These are phyloP conservation scores for Equus przewalskii DNA, from an alignment of 2,113 vertebrate species.

Conservation along the genomic window DNA sequence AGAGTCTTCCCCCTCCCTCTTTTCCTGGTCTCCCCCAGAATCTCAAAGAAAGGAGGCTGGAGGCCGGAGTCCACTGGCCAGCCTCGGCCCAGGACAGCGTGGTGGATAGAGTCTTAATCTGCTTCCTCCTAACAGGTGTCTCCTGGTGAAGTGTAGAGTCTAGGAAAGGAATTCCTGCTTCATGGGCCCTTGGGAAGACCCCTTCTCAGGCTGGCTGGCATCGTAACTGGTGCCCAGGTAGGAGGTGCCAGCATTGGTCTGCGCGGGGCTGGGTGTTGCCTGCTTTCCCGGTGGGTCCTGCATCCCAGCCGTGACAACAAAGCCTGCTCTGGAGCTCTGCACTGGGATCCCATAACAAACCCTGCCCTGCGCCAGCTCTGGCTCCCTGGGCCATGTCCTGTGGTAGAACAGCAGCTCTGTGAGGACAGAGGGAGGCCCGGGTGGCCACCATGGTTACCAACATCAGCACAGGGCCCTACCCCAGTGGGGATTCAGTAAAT, in stretches of 20 bases:
- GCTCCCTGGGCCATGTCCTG: no score
- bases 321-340: not conserved
- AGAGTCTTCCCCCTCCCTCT: not conserved
- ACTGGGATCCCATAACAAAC: rapidly evolving
- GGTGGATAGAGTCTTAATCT: not conserved
- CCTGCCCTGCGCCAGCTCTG: not conserved
- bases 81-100: not conserved
- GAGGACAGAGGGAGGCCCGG: not conserved
- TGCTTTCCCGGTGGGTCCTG: rapidly evolving
- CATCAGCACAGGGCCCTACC: not conserved
- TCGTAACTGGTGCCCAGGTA: no score
- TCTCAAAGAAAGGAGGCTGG: not conserved
- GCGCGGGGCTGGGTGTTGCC: not conserved
- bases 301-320: rapidly evolving
- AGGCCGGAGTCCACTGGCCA: not conserved
- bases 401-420: not conserved
- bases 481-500: not conserved
- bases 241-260: not conserved
- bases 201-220: not conserved
- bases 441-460: rapidly evolving
- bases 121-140: not conserved
- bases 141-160: not conserved
- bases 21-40: not conserved
- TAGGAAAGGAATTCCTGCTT: not conserved
- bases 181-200: rapidly evolving